Evolutionary conservation across 2,797 vertebrate genomes (phyloP), one percentile per base, ranked within the genome.

Genomic region (Lophius americanus): DNA sequence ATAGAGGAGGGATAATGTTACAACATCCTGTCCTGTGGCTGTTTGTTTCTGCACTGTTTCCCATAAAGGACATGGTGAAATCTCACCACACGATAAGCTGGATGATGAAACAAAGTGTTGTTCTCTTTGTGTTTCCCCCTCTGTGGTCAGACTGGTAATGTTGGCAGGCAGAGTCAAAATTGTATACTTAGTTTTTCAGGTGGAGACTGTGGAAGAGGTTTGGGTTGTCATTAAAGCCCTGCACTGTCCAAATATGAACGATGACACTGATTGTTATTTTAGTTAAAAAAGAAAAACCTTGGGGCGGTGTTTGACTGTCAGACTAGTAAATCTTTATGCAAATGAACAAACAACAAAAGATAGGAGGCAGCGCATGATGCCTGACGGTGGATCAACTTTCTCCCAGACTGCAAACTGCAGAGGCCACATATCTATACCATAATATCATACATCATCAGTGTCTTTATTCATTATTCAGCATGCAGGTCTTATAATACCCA

Each of bases 11-110:
- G 74, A 79, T 76, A 78, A 64, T 7, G 53, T 87, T 85, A 79
- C 76, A 8, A 78, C 79, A 85, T 83, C 85, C 76, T 70, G 75
- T 79, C 64, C 72, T 62, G 64, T 61, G 74, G 79, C 55, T 12
- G 44, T 70, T 73, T 38, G 69, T 79, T 81, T 83, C 64, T 74
- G 74, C 73, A 76, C 56, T 55, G 9, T 63, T 86, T 86, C 70
- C 75, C 68, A 68, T n/a, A 3, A 67, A 73, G 74, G 65, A 47
- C 0, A 39, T 54, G 72, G 54, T 76, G 76, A 81, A 81, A 78
- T 68, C 73, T 78, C 44, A 39, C 70, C 53, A 52, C 70, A 64
- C 9, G 52, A 54, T 55, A 51, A 68, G 53, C 48, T 7, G 42
- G 39, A 33, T 69, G 63, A 59, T 9, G 61, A 83, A 81, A 85